A percentile compares a stretch with the other conserved stretches of the same genome.
Conservation (phyloP, 2,113 vertebrate species). For the Cephalopterus ornatus region DNA sequence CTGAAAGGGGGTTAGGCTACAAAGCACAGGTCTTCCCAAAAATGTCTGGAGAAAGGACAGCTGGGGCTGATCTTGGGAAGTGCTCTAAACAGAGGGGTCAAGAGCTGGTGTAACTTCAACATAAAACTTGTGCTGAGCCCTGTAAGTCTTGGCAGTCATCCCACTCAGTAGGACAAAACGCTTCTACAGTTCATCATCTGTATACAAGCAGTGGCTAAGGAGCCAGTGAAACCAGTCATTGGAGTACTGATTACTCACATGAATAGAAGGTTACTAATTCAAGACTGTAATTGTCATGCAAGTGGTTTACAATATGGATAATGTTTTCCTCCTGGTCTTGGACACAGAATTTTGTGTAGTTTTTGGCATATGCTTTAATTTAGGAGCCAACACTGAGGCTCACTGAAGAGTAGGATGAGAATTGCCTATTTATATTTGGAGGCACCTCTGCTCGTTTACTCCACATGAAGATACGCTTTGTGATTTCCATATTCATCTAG, state of each 20-base stretch:
- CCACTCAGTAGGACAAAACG: background rate
- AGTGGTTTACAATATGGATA: background rate
- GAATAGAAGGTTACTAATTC: background rate
- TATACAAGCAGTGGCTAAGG: background rate
- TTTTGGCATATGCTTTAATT: slow-evolving; percentile 32
- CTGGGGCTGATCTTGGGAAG: background rate
- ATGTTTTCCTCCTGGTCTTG: background rate
- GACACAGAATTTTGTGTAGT: background rate
- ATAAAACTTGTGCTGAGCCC: no score
- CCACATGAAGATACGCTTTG: background rate
- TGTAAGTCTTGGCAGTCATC: background rate
- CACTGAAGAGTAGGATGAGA: background rate
- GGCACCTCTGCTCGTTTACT: background rate
- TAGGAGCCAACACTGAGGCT: background rate
- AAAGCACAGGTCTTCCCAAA: background rate
- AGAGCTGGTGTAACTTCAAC: background rate
- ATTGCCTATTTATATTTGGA: background rate
- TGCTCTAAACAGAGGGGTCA: accelerated
- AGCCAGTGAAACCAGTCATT: background rate
- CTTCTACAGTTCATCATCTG: background rate
- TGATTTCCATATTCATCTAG: background rate
- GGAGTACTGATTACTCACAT: background rate
- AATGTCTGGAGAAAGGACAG: background rate
- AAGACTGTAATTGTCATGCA: background rate
- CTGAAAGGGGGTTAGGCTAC: background rate